Evolutionary conservation across 1,140 invertebrate species (phyloP).

Genomic region (Drosophila watanabei): DNA sequence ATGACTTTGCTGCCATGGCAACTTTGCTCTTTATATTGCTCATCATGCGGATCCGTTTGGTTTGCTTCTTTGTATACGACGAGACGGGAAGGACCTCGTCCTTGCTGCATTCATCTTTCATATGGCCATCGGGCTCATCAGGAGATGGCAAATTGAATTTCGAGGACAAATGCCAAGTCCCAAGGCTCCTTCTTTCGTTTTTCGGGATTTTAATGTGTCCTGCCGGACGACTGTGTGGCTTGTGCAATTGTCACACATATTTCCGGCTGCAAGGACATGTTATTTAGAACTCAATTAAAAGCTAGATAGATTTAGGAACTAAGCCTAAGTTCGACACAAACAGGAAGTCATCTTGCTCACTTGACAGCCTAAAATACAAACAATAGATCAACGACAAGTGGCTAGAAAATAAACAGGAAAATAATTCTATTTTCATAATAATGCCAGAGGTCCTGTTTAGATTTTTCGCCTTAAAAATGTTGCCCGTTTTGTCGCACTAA

Average conservation of each 20-base stretch:
- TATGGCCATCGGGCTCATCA: slow-evolving; percentile 44
- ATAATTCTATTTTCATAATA: not conserved
- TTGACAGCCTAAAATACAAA: not conserved
- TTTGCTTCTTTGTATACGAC: not conserved
- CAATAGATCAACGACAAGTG: slow-evolving; percentile 4
- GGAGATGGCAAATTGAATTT: slow-evolving; percentile 44
- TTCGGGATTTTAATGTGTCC: too few species aligned
- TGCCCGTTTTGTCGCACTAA: too few species aligned
- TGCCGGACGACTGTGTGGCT: too few species aligned
- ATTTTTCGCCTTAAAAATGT: too few species aligned
- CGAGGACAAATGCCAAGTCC: slow-evolving; percentile 14
- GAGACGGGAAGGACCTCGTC: too few species aligned
- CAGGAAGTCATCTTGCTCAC: slow-evolving; percentile 6
- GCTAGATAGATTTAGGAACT: not conserved
- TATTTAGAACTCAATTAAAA: slow-evolving; percentile 15
- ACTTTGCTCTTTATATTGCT: slow-evolving; percentile 30
- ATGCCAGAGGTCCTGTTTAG: too few species aligned
- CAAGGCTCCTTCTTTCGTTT: too few species aligned
- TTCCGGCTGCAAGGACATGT: slow-evolving; percentile 7
- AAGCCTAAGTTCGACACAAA: not conserved
- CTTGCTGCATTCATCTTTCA: slow-evolving; percentile 37
- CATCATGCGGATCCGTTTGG: slow-evolving; percentile 7
- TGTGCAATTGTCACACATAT: slow-evolving; percentile 12
- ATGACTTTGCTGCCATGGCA: slow-evolving; percentile 46
- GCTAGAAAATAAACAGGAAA: not conserved